Percentiles rank a stretch among this genome's conserved stretches.
Evolutionary conservation across 2,797 vertebrate species (phyloP).

Genomic region (Dipus sagitta): DNA sequence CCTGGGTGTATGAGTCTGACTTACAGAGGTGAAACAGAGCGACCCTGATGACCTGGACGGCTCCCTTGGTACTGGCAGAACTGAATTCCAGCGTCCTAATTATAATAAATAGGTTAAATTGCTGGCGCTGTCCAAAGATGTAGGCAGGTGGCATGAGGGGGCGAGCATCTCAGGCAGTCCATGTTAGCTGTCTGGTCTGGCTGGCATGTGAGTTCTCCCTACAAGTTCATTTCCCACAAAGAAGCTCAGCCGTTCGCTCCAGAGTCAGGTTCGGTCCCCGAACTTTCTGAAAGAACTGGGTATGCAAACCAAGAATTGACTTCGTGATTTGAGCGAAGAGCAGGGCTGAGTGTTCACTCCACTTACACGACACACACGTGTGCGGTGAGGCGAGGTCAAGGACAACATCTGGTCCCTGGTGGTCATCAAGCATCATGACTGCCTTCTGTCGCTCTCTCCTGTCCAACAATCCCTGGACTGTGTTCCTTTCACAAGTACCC

Average conservation of each 20-base stretch:
- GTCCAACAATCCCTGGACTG: neutral
- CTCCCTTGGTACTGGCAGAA: slow-evolving; percentile 17
- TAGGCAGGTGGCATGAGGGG: neutral
- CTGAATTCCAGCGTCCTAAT: neutral
- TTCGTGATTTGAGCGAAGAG: neutral
- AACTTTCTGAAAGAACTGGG: neutral
- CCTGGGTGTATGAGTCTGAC: neutral
- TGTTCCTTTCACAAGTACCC: too few relatives aligned
- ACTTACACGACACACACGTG: neutral
- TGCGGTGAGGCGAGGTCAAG: neutral
- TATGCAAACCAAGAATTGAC: neutral
- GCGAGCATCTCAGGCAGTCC: neutral
- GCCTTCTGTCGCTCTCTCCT: neutral
- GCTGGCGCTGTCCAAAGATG: neutral
- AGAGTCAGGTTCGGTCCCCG: neutral
- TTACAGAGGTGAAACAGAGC: neutral
- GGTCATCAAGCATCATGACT: neutral
- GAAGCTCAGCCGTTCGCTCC: neutral
- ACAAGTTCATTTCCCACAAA: neutral
- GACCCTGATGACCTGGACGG: neutral
- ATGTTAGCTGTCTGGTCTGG: neutral
- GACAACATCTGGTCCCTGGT: neutral
- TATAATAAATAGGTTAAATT: neutral
- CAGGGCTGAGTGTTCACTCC: neutral
- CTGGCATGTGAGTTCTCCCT: neutral